A percentile compares a stretch with the other conserved stretches of the same genome.
These are phyloP conservation scores for Leucoptera coffeella DNA, from an alignment of 2,888 invertebrate species.

Conservation along the genomic window DNA sequence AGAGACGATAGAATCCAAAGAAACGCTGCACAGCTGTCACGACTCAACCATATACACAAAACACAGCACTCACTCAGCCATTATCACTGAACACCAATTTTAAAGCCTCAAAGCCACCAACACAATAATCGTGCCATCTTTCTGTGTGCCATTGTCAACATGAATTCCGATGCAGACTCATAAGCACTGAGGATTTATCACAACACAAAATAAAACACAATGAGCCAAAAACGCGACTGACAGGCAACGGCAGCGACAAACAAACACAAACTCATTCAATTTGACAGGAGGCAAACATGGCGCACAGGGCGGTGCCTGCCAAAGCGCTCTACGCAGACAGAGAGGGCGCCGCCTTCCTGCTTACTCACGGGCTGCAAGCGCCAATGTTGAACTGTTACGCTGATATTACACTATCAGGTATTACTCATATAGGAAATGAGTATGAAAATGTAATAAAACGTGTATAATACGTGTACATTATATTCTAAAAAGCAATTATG, in stretches of 20 bases:
- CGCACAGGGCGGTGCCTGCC: too few relatives aligned
- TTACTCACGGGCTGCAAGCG: too few relatives aligned
- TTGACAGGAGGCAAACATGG: too few relatives aligned
- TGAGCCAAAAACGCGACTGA: slow-evolving; percentile 52
- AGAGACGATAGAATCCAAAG: slow-evolving; percentile 44
- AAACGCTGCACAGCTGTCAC: slow-evolving; percentile 42
- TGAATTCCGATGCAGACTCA: slow-evolving; percentile 51
- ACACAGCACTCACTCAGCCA: slow-evolving; percentile 52
- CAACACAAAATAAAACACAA: slow-evolving; percentile 50
- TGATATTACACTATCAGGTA: too few relatives aligned
- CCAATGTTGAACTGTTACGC: too few relatives aligned
- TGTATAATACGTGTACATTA: too few relatives aligned
- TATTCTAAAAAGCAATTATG: too few relatives aligned
- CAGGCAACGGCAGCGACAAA: slow-evolving; percentile 17
- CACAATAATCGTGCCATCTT: slow-evolving; percentile 46
- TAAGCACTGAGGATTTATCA: slow-evolving; percentile 48
- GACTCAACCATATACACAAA: slow-evolving; percentile 50
- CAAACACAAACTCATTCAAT: too few relatives aligned
- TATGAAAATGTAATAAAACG: too few relatives aligned
- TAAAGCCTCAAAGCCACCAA: slow-evolving; percentile 46
- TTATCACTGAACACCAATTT: slow-evolving; percentile 46
- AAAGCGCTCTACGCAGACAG: too few relatives aligned
- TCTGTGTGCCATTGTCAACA: slow-evolving; percentile 41
- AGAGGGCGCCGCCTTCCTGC: too few relatives aligned
- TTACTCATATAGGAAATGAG: too few relatives aligned